These are phyloP conservation scores for Pelosia muscerda DNA, from an alignment of 2,888 invertebrate genomes.

Conservation along the genomic window DNA sequence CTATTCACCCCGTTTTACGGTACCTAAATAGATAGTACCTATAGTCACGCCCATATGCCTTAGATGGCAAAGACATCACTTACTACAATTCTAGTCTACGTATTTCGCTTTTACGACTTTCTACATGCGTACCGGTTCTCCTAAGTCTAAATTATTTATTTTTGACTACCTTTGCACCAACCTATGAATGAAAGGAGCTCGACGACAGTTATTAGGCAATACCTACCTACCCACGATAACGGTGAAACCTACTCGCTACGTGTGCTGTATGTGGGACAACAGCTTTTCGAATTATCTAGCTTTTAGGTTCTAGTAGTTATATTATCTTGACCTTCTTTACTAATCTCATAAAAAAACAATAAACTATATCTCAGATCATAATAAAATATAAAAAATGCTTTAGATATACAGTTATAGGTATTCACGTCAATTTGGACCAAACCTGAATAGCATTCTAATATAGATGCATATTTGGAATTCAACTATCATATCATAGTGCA, in stretches of 20 bases:
- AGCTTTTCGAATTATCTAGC: not conserved
- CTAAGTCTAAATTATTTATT: no score
- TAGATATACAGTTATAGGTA: not conserved
- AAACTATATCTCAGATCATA: not conserved
- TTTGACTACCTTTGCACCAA: not conserved
- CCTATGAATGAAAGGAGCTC: not conserved
- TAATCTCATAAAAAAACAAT: not conserved
- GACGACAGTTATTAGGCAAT: not conserved
- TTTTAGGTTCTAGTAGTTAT: not conserved
- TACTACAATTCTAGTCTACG: no score
- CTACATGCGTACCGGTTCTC: no score
- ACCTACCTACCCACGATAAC: not conserved
- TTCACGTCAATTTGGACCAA: not conserved
- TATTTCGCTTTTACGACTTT: no score
- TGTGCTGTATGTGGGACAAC: not conserved
- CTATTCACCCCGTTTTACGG: no score
- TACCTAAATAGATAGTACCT: no score
- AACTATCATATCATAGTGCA: no score
- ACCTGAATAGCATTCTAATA: not conserved
- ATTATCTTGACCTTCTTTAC: not conserved
- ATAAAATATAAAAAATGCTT: not conserved
- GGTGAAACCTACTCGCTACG: constrained; percentile 1
- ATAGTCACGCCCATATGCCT: no score
- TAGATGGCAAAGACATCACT: no score
- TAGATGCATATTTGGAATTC: no score